These are phyloP conservation scores for Osmerus eperlanus DNA, from an alignment of 2,113 vertebrate species.

Conservation along the genomic window DNA sequence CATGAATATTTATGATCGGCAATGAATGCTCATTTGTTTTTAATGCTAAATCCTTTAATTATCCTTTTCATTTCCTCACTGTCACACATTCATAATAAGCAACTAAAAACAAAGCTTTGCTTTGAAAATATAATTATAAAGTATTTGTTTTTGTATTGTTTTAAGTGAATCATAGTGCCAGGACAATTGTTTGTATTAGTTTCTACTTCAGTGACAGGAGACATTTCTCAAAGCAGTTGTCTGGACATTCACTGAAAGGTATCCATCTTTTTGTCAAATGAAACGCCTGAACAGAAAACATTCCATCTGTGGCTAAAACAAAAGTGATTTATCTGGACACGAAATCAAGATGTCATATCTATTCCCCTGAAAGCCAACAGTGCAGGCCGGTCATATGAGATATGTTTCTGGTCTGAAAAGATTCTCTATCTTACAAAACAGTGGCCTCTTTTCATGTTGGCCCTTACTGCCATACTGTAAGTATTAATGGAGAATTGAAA, in stretches of 20 bases:
- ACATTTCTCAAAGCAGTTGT: constrained; percentile 56
- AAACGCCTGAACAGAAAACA: constrained; percentile 61
- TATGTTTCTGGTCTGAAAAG: constrained; percentile 58
- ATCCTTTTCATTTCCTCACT: constrained; percentile 62
- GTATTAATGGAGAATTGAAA: background rate
- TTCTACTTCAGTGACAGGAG: constrained; percentile 65
- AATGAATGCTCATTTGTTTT: constrained; percentile 73
- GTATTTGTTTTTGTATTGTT: constrained; percentile 52
- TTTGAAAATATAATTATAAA: constrained; percentile 51
- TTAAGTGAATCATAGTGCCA: constrained; percentile 51
- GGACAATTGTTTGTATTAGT: constrained; percentile 57
- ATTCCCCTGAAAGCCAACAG: constrained; percentile 64
- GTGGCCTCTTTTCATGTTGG: constrained; percentile 1
- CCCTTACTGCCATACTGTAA: background rate
- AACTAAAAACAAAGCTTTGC: constrained; percentile 59
- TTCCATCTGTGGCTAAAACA: constrained; percentile 55
- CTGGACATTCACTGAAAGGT: constrained; percentile 57
- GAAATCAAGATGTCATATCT: constrained; percentile 64
- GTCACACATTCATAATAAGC: constrained; percentile 52
- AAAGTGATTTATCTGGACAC: constrained; percentile 69
- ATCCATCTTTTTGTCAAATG: constrained; percentile 64
- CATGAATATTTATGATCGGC: constrained; percentile 70
- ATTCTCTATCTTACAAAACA: constrained; percentile 52
- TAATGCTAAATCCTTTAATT: constrained; percentile 68
- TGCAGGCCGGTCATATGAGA: constrained; percentile 66